Conservation (phyloP, 2,888 invertebrate genomes). For the Caenorhabditis sp. region DNA sequence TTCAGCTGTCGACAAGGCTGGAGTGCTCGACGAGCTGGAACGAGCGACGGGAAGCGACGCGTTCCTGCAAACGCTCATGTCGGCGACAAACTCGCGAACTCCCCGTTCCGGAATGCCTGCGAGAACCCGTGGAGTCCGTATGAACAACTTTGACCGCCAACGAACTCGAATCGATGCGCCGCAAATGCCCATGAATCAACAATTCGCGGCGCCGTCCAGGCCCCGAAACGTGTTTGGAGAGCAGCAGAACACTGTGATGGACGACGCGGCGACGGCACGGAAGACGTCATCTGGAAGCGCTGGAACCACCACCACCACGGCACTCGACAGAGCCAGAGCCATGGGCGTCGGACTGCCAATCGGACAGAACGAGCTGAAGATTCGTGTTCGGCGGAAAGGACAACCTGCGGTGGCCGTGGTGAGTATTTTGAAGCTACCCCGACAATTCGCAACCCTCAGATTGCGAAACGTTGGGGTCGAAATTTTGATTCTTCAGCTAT, state of each 20-base stretch:
- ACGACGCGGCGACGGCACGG: too few relatives aligned
- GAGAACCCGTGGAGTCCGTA: slow-evolving; percentile 45
- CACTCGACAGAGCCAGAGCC: slow-evolving; percentile 46
- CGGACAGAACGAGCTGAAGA: slow-evolving; percentile 54
- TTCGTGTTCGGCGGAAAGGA: slow-evolving; percentile 68
- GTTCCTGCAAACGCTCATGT: slow-evolving; percentile 65
- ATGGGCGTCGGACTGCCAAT: slow-evolving; percentile 49
- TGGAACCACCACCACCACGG: too few relatives aligned
- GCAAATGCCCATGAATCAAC: slow-evolving; percentile 5
- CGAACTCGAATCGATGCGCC: slow-evolving; percentile 42
- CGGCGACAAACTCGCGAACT: slow-evolving; percentile 62
- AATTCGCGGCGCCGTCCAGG: slow-evolving; percentile 3
- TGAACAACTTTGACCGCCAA: slow-evolving; percentile 49
- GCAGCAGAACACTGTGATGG: too few relatives aligned
- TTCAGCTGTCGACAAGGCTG: slow-evolving; percentile 67
- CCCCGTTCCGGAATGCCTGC: slow-evolving; percentile 48
- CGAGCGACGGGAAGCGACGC: slow-evolving; percentile 66
- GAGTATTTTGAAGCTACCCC: slow-evolving; percentile 12
- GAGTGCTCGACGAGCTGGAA: slow-evolving; percentile 76
- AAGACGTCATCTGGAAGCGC: too few relatives aligned
- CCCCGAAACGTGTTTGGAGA: slow-evolving; percentile 21
- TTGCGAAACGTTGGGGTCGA: too few relatives aligned
- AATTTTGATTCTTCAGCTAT: too few relatives aligned
- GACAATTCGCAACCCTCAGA: too few relatives aligned
- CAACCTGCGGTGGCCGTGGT: slow-evolving; percentile 70